Evolutionary conservation across 2,888 invertebrate species (phyloP), one percentile per base, ranked within the genome.

Genomic region (Cephus nigrinus): DNA sequence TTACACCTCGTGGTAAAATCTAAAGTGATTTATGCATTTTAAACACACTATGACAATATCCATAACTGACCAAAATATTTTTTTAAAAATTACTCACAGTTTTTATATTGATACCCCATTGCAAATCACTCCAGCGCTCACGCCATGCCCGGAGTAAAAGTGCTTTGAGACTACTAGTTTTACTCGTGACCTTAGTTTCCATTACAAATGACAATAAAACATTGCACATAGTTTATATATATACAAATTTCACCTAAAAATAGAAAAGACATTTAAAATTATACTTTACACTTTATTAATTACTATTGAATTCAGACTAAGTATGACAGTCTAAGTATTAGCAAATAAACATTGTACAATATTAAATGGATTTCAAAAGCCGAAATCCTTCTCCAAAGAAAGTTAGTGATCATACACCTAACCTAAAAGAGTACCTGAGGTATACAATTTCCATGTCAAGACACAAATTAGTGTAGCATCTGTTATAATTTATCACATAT

Each of bases 51-150:
- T 31, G 15, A 69, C n/a, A 33, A 23, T 15, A 72, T 71, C 30
- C 15, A 72, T 72, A 3, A 33, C 5, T 9, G 33, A 71, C 32
- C 35, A 35, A 31, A 73, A 31, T 23, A 12, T 75, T 40, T 23
- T 15, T 68, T 31, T 76, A 68, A 15, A 23, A 23, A 23, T n/a
- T 33, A 35, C 92, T 92, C 88, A 95, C 97, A n/a, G 96, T 96
- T 93, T 98, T 98, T 78, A 98, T 97, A 88, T 98, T 97, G 84
- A 98, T 98, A 69, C 98, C 98, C 98, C 98, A 98, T 92, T 98
- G 97, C 73, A 98, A 94, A 91, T 98, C 98, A 1, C 96, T 96
- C 98, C 98, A 98, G 80, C 98, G 93, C 92, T 98, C 98, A 85
- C 98, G 94, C 98, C 98, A 99, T 74, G 98, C 98, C 90, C 95